Evolutionary conservation across 2,113 vertebrate species (phyloP).

Genomic region (Hystrix brachyura): DNA sequence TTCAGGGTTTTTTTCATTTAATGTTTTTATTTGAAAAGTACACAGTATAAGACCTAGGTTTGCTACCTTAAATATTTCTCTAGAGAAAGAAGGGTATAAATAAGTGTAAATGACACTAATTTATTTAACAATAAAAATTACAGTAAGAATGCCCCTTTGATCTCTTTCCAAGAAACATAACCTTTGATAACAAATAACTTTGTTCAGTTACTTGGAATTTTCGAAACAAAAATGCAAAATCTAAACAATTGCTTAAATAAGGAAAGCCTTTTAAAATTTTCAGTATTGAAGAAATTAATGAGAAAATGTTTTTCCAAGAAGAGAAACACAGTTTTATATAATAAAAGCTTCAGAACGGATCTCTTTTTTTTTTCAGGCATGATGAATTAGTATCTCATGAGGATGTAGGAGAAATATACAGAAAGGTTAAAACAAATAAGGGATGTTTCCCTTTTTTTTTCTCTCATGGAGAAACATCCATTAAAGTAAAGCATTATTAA

Average conservation of each 20-base stretch:
- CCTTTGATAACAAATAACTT: conserved; percentile 60
- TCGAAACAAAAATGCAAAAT: conserved; percentile 66
- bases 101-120: conserved; percentile 47
- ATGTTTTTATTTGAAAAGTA: conserved; percentile 58
- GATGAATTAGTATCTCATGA: conserved; percentile 31
- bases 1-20: background rate
- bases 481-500: background rate
- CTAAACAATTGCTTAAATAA: conserved; percentile 52
- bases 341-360: background rate
- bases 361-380: background rate
- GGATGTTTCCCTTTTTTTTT: background rate
- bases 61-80: conserved; percentile 29
- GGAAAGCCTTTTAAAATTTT: conserved; percentile 17
- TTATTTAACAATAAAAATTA: conserved; percentile 70
- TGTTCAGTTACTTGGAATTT: conserved; percentile 52
- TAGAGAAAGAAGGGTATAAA: conserved; percentile 21
- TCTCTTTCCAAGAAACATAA: conserved; percentile 49
- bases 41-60: conserved; percentile 17
- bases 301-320: conserved; percentile 23
- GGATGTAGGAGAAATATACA: conserved; percentile 22
- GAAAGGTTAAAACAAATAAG: conserved; percentile 28
- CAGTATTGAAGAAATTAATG: conserved; percentile 25
- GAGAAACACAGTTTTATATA: conserved; percentile 35
- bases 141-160: conserved; percentile 49
- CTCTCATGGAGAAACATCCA: conserved; percentile 1